phyloP scores from a whole-genome alignment of 1,140 invertebrate genomes.

The Cyphomyrmex costatus region DNA sequence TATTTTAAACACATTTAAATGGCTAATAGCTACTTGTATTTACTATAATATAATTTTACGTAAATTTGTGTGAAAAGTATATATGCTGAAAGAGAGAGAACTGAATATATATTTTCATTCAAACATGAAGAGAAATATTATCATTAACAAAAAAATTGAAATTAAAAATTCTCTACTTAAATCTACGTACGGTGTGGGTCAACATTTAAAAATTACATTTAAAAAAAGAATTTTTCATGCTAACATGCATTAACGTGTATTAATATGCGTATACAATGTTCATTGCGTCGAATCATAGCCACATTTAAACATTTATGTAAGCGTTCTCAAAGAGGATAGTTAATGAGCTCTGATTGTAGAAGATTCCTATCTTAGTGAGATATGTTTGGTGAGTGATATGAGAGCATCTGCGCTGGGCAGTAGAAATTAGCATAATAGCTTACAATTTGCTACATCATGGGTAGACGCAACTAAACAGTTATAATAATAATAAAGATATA shows the following conservation, averaged over 20 bases:
- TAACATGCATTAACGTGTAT: background rate
- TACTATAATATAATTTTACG: background rate
- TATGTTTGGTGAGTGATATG: constrained; percentile 32
- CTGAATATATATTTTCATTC: background rate
- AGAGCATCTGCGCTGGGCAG: background rate
- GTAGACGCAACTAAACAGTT: background rate
- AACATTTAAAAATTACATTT: background rate
- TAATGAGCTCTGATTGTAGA: constrained; percentile 23
- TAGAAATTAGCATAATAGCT: background rate
- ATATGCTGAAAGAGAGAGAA: background rate
- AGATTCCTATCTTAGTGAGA: constrained; percentile 40
- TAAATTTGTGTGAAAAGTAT: background rate
- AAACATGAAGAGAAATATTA: background rate
- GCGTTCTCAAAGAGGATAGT: constrained; percentile 6
- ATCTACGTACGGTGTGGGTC: background rate
- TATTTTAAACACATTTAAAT: background rate
- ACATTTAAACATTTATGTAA: background rate
- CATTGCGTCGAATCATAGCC: background rate
- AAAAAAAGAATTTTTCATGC: background rate
- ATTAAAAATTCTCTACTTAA: background rate
- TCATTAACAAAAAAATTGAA: background rate
- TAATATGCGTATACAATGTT: background rate
- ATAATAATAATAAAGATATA: background rate
- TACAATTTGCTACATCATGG: background rate
- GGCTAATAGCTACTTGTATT: background rate